Base-by-base conservation (phyloP, 1,140 invertebrate genomes). In the Panulirus ornatus region DNA sequence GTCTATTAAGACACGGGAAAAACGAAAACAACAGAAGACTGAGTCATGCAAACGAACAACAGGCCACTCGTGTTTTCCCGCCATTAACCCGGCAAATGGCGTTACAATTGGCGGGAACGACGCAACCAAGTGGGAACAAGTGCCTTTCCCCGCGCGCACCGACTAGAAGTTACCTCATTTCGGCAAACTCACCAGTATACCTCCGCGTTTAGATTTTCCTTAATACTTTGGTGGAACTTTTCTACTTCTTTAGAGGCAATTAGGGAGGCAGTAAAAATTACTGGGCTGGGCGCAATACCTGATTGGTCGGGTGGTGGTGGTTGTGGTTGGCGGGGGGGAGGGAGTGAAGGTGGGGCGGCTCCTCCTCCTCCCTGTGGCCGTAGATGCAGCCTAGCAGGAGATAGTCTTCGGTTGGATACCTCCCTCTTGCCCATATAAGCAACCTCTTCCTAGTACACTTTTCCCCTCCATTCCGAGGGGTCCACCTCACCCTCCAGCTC, bases 1-100 rank as follows among this genome's bases (percentile, higher is more conserved):
- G n/a, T n/a, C n/a, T n/a, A n/a, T n/a, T n/a, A 3, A 34, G 36
- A 38, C 6, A 38, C 11, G 38, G 54, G 22, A 40, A 79, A 79
- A 76, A 54, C 27, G 51, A 14, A 38, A 44, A 54, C 40, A 36
- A 42, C 40, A 78, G 71, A 38, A 30, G 73, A n/a, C 27, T n/a
- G 75, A 78, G 85, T 63, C 47, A 88, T n/a, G 88, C 19, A 89
- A 89, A 89, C 81, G 81, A 70, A 89, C 79, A 84, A 54, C 30
- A 16, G 79, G 44, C 88, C 88, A 89, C 88, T 89, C 88, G 79
- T 83, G 88, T 89, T 89, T 89, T 89, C 87, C 79, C 88, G 88
- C 88, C 88, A 89, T 89, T 89, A 89, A 89, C 88, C 88, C 88
- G 44, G 79, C 58, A 89, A 89, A 89, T 89, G 88, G 88, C 88